Conservation (phyloP, 23 tunicate species). For the Ascidia mentula region DNA sequence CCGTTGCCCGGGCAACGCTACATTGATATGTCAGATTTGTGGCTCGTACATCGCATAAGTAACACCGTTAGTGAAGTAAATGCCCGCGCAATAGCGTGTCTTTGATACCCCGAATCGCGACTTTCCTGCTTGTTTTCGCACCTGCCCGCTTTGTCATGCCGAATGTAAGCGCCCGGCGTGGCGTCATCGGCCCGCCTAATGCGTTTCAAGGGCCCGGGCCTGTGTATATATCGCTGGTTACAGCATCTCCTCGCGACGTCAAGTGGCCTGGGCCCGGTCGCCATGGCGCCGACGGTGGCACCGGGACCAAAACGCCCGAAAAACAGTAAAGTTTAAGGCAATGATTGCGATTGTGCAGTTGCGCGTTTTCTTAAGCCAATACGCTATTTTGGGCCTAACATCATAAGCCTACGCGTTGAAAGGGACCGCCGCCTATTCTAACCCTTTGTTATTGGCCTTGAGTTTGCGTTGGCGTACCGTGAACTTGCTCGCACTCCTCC, state of each 20-base stretch:
- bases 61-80: neutral
- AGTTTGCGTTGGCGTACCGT: neutral
- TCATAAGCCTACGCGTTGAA: neutral
- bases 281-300: neutral
- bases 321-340: neutral
- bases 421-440: neutral
- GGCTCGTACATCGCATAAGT: slow-evolving; percentile 5
- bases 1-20: neutral
- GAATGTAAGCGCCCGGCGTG: neutral
- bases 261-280: neutral
- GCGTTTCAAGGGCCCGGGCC: slow-evolving; percentile 3
- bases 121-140: slow-evolving; percentile 10
- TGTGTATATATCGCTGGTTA: slow-evolving; percentile 7
- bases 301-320: neutral
- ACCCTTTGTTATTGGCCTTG: neutral
- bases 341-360: slow-evolving; percentile 6
- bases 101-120: neutral
- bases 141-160: neutral
- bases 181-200: neutral
- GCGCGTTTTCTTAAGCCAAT: slow-evolving; percentile 6
- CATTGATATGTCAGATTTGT: neutral
- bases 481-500: neutral
- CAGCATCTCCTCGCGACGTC: neutral
- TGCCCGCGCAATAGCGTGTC: neutral
- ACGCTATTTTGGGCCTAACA: slow-evolving; percentile 2